phyloP scores from a whole-genome alignment of 2,888 invertebrate genomes.

The Apodemia hepburni region DNA sequence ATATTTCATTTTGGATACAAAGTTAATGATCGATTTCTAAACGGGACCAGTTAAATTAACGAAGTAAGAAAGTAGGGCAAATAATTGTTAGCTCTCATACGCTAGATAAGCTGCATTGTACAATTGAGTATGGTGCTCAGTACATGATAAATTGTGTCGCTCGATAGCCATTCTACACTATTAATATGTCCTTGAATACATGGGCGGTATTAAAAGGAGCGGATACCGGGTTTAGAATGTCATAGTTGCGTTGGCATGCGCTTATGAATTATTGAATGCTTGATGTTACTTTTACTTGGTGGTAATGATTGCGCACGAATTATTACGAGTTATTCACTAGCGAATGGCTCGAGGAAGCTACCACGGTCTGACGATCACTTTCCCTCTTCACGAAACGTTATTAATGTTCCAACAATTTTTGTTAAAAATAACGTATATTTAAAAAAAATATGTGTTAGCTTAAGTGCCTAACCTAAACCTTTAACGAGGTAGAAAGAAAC shows the following conservation, averaged over 20 bases:
- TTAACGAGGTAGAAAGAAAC: too few species aligned
- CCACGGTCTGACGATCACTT: slow-evolving; percentile 62
- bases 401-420: not conserved
- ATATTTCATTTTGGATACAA: too few species aligned
- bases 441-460: not conserved
- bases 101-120: slow-evolving; percentile 72
- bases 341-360: slow-evolving; percentile 50
- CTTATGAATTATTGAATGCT: slow-evolving; percentile 38
- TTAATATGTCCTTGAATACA: slow-evolving; percentile 69
- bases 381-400: slow-evolving; percentile 55
- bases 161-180: slow-evolving; percentile 47
- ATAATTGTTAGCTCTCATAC: slow-evolving; percentile 61
- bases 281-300: slow-evolving; percentile 50
- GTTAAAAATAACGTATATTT: not conserved
- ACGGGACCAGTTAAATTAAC: slow-evolving; percentile 52
- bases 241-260: slow-evolving; percentile 19
- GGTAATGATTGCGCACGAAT: slow-evolving; percentile 33
- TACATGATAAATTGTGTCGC: slow-evolving; percentile 52
- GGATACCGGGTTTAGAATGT: slow-evolving; percentile 29
- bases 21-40: slow-evolving; percentile 36
- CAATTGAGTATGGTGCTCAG: slow-evolving; percentile 58
- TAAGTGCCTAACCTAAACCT: too few species aligned
- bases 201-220: slow-evolving; percentile 38
- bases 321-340: slow-evolving; percentile 22
- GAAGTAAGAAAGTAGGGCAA: slow-evolving; percentile 60